Percentiles rank a stretch among this genome's conserved stretches.
Conservation (phyloP, 2,113 vertebrate genomes). For the Entosphenus tridentatus region DNA sequence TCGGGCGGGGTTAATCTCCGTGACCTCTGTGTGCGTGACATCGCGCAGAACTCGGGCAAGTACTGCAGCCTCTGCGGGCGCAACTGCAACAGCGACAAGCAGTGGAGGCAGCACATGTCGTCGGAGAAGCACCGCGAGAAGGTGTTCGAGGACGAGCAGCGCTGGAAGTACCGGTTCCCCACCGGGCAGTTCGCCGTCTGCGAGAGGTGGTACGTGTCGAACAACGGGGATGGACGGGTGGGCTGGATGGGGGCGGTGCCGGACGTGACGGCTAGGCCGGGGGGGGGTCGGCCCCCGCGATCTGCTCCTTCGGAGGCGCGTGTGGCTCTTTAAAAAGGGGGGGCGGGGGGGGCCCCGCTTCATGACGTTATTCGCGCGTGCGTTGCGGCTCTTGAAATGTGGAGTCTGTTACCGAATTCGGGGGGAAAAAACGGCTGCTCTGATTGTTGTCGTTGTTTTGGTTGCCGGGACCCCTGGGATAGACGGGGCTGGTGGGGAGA, state of each 20-base stretch:
- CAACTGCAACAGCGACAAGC: slow-evolving; percentile 80
- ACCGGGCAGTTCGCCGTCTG: slow-evolving; percentile 45
- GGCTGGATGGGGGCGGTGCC: not conserved
- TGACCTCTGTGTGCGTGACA: slow-evolving; percentile 33
- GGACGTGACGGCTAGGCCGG: not conserved
- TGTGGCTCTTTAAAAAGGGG: not conserved
- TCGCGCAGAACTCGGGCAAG: too few species aligned
- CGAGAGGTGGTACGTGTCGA: slow-evolving; percentile 23
- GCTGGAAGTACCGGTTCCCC: slow-evolving; percentile 70
- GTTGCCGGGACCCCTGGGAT: too few species aligned
- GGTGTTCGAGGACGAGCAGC: slow-evolving; percentile 54
- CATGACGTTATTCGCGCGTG: not conserved
- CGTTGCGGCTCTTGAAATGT: too few species aligned
- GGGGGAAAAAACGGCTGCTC: too few species aligned
- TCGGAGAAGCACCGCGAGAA: slow-evolving; percentile 79
- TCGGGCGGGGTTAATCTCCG: slow-evolving; percentile 12
- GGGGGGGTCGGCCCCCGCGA: not conserved
- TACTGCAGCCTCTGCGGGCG: slow-evolving; percentile 69
- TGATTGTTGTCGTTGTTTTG: too few species aligned
- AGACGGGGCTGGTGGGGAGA: too few species aligned
- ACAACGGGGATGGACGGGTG: not conserved
- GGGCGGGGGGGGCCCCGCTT: not conserved
- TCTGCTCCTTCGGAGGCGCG: not conserved
- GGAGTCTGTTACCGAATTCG: too few species aligned
- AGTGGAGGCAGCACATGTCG: slow-evolving; percentile 87